Conservation (phyloP, 2,888 invertebrate species). For the Leptogaster cylindrica region DNA sequence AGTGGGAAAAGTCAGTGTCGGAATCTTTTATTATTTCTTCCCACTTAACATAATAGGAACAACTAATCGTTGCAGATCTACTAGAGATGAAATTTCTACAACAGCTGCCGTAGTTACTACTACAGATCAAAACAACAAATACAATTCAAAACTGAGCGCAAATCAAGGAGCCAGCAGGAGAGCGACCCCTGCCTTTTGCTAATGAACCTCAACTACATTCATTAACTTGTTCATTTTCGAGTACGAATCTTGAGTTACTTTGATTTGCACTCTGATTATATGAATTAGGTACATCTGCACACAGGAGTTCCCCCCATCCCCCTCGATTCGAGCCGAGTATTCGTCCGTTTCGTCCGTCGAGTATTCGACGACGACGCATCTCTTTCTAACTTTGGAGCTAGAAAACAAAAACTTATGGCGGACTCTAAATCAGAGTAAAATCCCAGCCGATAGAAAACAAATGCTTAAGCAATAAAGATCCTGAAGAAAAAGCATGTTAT, state of each 20-base stretch:
- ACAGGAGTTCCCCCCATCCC: too few species aligned
- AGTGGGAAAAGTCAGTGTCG: constrained; percentile 4
- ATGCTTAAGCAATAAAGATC: constrained; percentile 13
- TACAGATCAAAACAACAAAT: constrained; percentile 9
- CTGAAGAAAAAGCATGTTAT: too few species aligned
- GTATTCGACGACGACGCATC: neutral
- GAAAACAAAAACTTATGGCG: neutral
- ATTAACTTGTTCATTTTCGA: constrained; percentile 36
- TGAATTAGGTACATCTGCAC: constrained; percentile 13
- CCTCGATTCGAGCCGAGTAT: neutral
- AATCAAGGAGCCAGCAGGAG: constrained; percentile 25
- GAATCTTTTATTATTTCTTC: constrained; percentile 28
- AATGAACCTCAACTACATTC: constrained; percentile 33
- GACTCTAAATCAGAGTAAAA: constrained; percentile 16
- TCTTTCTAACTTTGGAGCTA: neutral
- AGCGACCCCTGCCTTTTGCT: constrained; percentile 12
- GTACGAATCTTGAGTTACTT: neutral
- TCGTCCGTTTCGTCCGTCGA: neutral
- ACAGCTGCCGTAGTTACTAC: neutral
- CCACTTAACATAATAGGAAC: constrained; percentile 30
- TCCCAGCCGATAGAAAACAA: constrained; percentile 12
- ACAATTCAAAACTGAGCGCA: constrained; percentile 2
- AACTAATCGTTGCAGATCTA: constrained; percentile 30
- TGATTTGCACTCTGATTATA: neutral
- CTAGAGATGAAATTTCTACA: constrained; percentile 13